These are phyloP conservation scores for Valencia hispanica DNA, from an alignment of 2,797 vertebrate genomes.

Conservation along the genomic window DNA sequence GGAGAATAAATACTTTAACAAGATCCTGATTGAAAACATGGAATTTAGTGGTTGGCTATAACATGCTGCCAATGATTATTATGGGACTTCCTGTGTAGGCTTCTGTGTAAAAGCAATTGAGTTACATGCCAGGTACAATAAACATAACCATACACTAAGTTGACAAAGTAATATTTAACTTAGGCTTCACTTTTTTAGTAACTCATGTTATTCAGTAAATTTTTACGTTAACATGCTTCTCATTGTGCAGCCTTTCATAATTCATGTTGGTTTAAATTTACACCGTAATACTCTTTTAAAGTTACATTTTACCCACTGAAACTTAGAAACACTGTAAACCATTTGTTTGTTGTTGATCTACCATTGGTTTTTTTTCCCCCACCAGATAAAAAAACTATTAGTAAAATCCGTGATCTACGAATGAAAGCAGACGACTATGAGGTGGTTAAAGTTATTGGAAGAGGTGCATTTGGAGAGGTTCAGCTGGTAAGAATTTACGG, in stretches of 20 bases:
- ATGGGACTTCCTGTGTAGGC: background rate
- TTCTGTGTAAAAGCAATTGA: background rate
- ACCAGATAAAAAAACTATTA: conserved; percentile 96
- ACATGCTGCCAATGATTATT: background rate
- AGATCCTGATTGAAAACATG: too few species aligned
- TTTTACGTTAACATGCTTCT: background rate
- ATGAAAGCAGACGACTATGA: conserved; percentile 99
- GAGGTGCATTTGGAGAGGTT: conserved; percentile 98
- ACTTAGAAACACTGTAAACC: background rate
- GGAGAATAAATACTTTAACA: too few species aligned
- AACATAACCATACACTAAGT: background rate
- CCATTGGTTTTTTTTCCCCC: background rate
- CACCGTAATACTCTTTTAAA: background rate
- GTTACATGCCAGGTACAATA: background rate
- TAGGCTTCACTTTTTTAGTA: too few species aligned
- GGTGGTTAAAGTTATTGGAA: conserved; percentile 98
- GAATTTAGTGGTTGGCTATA: background rate
- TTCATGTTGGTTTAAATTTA: background rate
- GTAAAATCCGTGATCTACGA: conserved; percentile 96
- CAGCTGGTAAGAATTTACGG: conserved; percentile 89
- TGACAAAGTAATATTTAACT: background rate
- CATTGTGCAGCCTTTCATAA: background rate
- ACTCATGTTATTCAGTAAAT: background rate
- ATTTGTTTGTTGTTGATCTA: background rate
- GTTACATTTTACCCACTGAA: background rate